Evolutionary conservation across 2,113 vertebrate species (phyloP).

Genomic region (Glaucomys volans): DNA sequence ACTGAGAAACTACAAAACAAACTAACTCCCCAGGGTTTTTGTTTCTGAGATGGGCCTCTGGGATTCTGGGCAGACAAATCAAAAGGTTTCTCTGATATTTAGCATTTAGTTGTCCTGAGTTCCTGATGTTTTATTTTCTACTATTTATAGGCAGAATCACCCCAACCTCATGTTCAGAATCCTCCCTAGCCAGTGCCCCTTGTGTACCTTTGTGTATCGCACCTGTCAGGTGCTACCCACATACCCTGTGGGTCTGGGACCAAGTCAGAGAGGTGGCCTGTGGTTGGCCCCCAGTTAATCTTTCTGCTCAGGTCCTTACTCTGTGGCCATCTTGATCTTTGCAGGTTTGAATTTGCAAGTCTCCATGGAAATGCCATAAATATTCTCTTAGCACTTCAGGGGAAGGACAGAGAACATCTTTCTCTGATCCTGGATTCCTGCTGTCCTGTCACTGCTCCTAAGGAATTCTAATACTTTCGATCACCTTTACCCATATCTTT

Average conservation of each 20-base stretch:
- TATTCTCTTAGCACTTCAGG: background rate
- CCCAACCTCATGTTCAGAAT: background rate
- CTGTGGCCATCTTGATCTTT: background rate
- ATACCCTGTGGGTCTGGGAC: rapidly evolving
- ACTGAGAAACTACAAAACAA: constrained; percentile 66
- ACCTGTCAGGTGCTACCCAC: rapidly evolving
- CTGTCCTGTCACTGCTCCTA: background rate
- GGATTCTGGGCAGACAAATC: background rate
- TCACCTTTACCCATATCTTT: background rate
- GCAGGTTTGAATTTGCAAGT: background rate
- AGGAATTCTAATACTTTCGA: background rate
- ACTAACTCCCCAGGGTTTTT: constrained; percentile 17
- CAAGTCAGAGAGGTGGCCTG: background rate
- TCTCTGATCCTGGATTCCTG: background rate
- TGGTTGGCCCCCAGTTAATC: background rate
- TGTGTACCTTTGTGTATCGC: background rate
- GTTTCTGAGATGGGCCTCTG: background rate
- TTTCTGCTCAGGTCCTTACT: background rate
- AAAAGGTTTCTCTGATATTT: background rate
- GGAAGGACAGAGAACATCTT: background rate
- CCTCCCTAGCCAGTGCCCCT: background rate
- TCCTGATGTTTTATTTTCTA: constrained; percentile 14
- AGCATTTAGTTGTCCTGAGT: background rate
- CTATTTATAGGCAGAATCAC: background rate
- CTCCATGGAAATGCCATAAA: background rate